Evolutionary conservation across 2,888 invertebrate genomes (phyloP), one percentile per base, ranked within the genome.

Genomic region (Operophtera brumata): DNA sequence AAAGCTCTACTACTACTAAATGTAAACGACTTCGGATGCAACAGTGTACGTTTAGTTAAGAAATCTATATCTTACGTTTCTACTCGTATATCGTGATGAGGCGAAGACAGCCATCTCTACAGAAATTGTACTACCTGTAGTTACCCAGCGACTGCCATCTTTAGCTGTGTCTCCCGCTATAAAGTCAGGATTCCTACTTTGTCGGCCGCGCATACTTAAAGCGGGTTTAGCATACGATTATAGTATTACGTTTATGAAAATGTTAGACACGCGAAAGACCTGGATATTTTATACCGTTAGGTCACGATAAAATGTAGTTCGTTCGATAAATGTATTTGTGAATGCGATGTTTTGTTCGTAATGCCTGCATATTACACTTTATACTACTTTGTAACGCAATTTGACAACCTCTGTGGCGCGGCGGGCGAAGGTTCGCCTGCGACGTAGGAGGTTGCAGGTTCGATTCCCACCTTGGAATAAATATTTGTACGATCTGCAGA

Each of bases 211-310:
- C 68, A 74, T 74, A 66, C 65, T 64, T 73, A 75, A 65, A 67
- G 63, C 64, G 54, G 54, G 65, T 69, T 76, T 75, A 72, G 72
- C 76, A 76, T 75, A 70, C 64, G 61, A 74, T 76, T 75, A 76
- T 70, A 63, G 67, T 58, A 48, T 40, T 60, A 56, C 56, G 52
- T 47, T 58, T 62, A 65, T 62, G 61, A 65, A 61, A 62, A 53
- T 53, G 61, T 42, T 52, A 58, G 59, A 57, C 62, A 59, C 57
- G 62, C 62, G 46, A 58, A 57, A 54, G 53, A 59, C 58, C 64
- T 61, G 59, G 61, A 59, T 61, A 54, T 52, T 58, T 51, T 51
- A 58, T 58, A 42, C 64, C 57, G 61, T 64, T 64, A 61, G 47
- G 61, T 61, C 61, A 61, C 59, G 59, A 54, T 42, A 52, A 52